These are phyloP conservation scores for Cephus pygmeus DNA, from an alignment of 2,888 invertebrate species.

Conservation along the genomic window DNA sequence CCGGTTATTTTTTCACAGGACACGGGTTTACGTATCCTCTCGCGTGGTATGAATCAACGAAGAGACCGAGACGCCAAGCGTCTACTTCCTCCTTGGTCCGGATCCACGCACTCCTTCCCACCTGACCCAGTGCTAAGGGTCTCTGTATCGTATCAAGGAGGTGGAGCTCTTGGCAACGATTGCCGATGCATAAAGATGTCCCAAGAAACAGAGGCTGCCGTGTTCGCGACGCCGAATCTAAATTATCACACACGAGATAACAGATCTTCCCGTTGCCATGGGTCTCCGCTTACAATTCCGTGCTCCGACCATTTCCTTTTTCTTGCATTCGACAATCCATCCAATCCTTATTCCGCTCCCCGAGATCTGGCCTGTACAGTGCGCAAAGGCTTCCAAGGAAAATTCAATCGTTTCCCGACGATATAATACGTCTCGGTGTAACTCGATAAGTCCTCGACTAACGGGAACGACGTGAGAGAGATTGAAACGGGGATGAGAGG, in stretches of 20 bases:
- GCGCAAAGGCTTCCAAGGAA: constrained; percentile 25
- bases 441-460: constrained; percentile 47
- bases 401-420: constrained; percentile 52
- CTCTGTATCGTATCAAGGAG: constrained; percentile 15
- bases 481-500: background rate
- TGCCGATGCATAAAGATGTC: constrained; percentile 43
- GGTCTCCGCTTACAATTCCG: constrained; percentile 17
- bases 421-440: constrained; percentile 46
- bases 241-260: constrained; percentile 39
- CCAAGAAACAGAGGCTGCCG: constrained; percentile 18
- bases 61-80: too few species aligned
- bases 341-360: background rate
- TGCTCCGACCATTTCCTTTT: constrained; percentile 12
- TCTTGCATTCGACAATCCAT: constrained; percentile 31
- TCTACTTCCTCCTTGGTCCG: too few species aligned
- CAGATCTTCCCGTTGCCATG: constrained; percentile 18
- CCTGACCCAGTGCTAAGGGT: too few species aligned
- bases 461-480: constrained; percentile 4
- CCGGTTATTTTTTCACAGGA: background rate
- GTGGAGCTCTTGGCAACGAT: constrained; percentile 44
- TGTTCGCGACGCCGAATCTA: constrained; percentile 42
- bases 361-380: background rate
- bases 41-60: too few species aligned
- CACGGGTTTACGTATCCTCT: too few species aligned
- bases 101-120: too few species aligned